Evolutionary conservation across 2,113 vertebrate species (phyloP).

Genomic region (Climacteris rufus): DNA sequence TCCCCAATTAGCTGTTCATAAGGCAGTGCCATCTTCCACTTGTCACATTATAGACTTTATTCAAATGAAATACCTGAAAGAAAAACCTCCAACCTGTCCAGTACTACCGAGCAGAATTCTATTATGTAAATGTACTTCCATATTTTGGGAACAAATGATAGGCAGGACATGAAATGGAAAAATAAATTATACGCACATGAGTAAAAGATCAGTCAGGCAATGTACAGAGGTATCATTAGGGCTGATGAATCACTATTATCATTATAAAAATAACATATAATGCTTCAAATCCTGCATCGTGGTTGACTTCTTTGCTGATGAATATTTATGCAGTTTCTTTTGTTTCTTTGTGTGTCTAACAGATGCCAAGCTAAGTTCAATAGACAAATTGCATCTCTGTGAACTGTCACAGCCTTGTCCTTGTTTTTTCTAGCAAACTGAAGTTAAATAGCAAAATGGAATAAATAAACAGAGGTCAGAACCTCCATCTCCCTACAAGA

Average conservation of each 20-base stretch:
- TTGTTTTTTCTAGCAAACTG: neutral
- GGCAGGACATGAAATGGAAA: conserved; percentile 44
- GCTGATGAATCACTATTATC: conserved; percentile 56
- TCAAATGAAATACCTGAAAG: conserved; percentile 52
- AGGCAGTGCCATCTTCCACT: conserved; percentile 15
- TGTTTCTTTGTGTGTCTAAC: conserved; percentile 47
- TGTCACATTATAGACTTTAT: conserved; percentile 44
- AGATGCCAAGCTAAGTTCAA: conserved; percentile 55
- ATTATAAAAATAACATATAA: conserved; percentile 56
- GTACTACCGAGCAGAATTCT: neutral
- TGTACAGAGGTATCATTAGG: conserved; percentile 46
- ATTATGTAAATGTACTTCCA: conserved; percentile 47
- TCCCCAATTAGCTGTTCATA: neutral
- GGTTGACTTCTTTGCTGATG: conserved; percentile 40
- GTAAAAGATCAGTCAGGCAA: conserved; percentile 50
- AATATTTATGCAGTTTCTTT: conserved; percentile 61
- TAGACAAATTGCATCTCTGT: conserved; percentile 49
- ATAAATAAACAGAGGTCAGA: conserved; percentile 51
- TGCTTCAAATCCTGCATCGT: conserved; percentile 34
- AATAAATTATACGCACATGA: conserved; percentile 5
- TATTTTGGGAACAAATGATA: conserved; percentile 55
- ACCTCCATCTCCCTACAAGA: conserved; percentile 15
- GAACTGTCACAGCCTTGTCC: conserved; percentile 42
- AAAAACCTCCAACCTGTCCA: conserved; percentile 35
- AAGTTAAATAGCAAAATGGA: conserved; percentile 43